These are phyloP conservation scores for Remorina albescens DNA, from an alignment of 2,797 vertebrate species.

Conservation along the genomic window DNA sequence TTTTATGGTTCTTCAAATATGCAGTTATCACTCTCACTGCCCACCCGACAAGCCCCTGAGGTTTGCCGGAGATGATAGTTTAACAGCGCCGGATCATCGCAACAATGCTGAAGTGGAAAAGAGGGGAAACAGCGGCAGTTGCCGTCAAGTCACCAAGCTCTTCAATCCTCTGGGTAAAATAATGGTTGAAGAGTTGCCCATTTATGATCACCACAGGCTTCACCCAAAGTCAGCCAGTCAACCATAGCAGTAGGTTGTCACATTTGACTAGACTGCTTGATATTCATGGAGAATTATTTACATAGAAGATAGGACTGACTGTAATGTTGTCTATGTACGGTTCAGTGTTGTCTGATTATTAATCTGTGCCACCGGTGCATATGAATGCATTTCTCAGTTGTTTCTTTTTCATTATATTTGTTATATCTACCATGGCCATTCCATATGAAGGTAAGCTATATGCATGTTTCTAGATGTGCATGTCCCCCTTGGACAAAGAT, in stretches of 20 bases:
- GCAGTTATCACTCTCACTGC: slow-evolving; percentile 59
- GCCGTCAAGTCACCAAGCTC: slow-evolving; percentile 29
- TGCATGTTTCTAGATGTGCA: slow-evolving; percentile 5
- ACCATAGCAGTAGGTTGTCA: slow-evolving; percentile 13
- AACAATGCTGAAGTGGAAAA: slow-evolving; percentile 21
- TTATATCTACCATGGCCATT: slow-evolving; percentile 5
- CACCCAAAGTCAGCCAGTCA: slow-evolving; percentile 21
- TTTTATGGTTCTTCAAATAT: slow-evolving; percentile 79
- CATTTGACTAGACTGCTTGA: slow-evolving; percentile 35
- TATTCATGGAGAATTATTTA: slow-evolving; percentile 10
- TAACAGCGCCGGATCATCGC: slow-evolving; percentile 58
- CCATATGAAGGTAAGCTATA: slow-evolving; percentile 4
- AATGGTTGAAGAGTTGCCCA: background rate
- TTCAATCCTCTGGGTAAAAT: slow-evolving; percentile 16
- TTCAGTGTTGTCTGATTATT: slow-evolving; percentile 1
- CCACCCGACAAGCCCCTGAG: slow-evolving; percentile 66
- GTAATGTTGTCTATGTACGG: background rate
- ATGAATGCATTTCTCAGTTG: background rate
- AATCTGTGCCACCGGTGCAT: background rate
- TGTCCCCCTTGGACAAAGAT: slow-evolving; percentile 32
- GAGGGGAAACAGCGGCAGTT: slow-evolving; percentile 14
- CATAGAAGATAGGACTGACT: background rate
- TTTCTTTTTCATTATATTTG: background rate
- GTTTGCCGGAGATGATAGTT: slow-evolving; percentile 75
- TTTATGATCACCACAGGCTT: slow-evolving; percentile 29